Base-by-base conservation (phyloP, 1,140 invertebrate species). In the Liolophura sinensis region DNA sequence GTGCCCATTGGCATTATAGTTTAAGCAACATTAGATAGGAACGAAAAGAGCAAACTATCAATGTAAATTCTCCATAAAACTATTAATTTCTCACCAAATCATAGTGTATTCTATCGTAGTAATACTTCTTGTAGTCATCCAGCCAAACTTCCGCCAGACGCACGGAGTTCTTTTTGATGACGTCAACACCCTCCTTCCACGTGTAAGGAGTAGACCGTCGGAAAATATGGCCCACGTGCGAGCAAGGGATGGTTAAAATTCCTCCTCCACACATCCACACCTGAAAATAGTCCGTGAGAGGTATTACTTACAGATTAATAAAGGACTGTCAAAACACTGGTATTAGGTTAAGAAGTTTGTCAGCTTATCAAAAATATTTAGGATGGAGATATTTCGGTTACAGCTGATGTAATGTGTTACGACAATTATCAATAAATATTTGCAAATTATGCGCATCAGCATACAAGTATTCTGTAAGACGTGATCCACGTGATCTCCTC, bases 171-270 rank as follows among this genome's bases (percentile, higher is more conserved):
- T 77, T 81, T 58, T 77, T 77, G n/a, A 81, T 56, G 14, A 82
- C 63, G 22, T 80, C 70, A 46, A 73, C 72, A 14, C 66, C 65
- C 3, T 69, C 62, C 7, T 64, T 68, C 69, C 72, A 74, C 12
- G 72, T 70, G 86, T 99, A 99, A 27, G 97, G 97, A 69, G 78
- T 98, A 70, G 93, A 93, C 82, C 97, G 97, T 16, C 97, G 88
- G 82, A 99, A 99, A n/a, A 99, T 89, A 84, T 99, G 98, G 0
- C 96, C 97, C 0, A 99, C 97, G 78, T 96, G 93, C 12, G 96
- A 98, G 82, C 98, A 99, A 0, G 97, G 94, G 0, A 92, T 91
- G 52, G 99, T 98, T 85, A 98, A 93, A 0, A 99, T 89, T 52
- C 88, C 89, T 0, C 97, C 97, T 0, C 97, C 97, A 80, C 97